Base-by-base conservation (phyloP, 2,797 vertebrate genomes). In the Sibirionetta formosa region DNA sequence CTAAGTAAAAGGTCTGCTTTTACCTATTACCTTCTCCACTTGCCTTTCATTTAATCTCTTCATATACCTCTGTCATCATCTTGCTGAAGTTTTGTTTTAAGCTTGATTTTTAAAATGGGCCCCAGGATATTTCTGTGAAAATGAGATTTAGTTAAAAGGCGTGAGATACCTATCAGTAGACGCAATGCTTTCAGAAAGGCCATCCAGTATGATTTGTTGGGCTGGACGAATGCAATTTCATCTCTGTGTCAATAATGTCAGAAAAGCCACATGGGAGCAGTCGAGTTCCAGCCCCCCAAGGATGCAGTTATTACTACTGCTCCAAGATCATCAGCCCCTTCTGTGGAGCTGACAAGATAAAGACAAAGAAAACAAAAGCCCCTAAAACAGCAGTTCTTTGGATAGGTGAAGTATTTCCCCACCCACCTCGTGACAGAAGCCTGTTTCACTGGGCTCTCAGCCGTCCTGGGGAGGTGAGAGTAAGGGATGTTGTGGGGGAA, bases 401-500 rank as follows among this genome's bases (percentile, higher is more conserved):
- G 11, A 70, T 2, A 4, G 16, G 2, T 27, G 19, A 69, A 46
- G 6, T 33, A 42, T 63, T 66, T 46, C 35, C 24, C 10, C 18
- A 46, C 5, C 11, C 66, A 40, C 13, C 33, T 63, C 24, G 31
- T 5, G 5, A 8, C 38, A 82, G 20, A 2, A 7, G 3, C 7
- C 54, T 40, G 5, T 9, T 76, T 75, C 50, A 4, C 31, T 0
- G 0, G 40, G 8, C 12, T 75, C 15, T 42, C 68, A 69, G 19
- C 9, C 12, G n/a, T 11, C 12, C 8, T 35, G 18, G 20, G 11
- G 9, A 51, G 16, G 36, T 1, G 0, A 75, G 4, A 79, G 36
- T 11, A 65, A 61, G n/a, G 2, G 36, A 51, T 61, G 4, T 33
- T 75, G 9, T 10, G 15, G 23, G 4, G 1, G 0, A 4, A 3